A percentile compares a stretch with the other conserved stretches of the same genome.
phyloP scores from a whole-genome alignment of 1,140 invertebrate genomes.

The Drosophila sucinea region DNA sequence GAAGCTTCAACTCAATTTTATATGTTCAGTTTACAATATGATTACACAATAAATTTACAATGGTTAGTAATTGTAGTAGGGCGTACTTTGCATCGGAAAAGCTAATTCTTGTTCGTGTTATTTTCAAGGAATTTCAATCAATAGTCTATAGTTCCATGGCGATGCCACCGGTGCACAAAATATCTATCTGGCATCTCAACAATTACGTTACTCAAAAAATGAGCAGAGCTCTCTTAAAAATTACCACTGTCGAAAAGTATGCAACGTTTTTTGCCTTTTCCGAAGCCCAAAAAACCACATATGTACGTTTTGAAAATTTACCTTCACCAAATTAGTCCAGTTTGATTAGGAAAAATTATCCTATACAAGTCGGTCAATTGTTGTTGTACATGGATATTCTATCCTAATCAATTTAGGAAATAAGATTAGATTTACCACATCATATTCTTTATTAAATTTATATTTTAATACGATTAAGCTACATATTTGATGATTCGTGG shows the following conservation, averaged over 20 bases:
- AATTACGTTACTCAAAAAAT: too few relatives aligned
- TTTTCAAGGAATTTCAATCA: slow-evolving; percentile 47
- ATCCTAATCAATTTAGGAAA: too few relatives aligned
- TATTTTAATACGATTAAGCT: not conserved
- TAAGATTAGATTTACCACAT: too few relatives aligned
- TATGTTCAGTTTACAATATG: not conserved
- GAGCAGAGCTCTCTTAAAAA: too few relatives aligned
- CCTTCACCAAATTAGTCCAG: too few relatives aligned
- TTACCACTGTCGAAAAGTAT: too few relatives aligned
- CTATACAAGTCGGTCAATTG: not conserved
- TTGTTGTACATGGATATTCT: too few relatives aligned
- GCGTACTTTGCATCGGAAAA: slow-evolving; percentile 74
- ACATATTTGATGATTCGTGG: slow-evolving; percentile 8
- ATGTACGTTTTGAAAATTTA: too few relatives aligned
- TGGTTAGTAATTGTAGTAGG: slow-evolving; percentile 23
- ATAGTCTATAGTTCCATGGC: slow-evolving; percentile 3
- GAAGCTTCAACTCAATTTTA: not conserved
- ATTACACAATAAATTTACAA: not conserved
- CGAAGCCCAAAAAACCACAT: too few relatives aligned
- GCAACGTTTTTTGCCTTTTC: too few relatives aligned
- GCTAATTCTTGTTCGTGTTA: slow-evolving; percentile 61
- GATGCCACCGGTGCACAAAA: not conserved
- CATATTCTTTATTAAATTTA: not conserved
- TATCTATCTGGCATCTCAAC: too few relatives aligned
- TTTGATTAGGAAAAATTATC: too few relatives aligned